Evolutionary conservation across 2,888 invertebrate species (phyloP).

Genomic region (Melieria omissa): DNA sequence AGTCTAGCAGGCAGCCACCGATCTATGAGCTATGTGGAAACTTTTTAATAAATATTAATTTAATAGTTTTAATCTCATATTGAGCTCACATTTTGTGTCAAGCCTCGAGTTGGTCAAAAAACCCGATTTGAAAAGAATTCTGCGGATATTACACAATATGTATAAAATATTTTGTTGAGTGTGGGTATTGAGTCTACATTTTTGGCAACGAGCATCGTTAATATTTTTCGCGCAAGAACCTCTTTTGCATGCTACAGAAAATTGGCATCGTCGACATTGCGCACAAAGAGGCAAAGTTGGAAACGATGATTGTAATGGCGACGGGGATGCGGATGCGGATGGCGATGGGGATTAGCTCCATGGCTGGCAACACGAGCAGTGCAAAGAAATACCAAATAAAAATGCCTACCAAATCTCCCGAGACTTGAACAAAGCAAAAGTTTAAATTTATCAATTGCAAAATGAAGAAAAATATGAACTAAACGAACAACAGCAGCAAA

Average conservation of each 20-base stretch:
- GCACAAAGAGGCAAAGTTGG: not conserved
- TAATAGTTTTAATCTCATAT: no score
- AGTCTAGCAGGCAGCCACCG: no score
- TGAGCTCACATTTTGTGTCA: no score
- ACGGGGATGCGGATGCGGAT: not conserved
- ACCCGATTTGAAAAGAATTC: no score
- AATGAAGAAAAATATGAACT: not conserved
- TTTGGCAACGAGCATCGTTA: no score
- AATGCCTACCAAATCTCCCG: conserved; percentile 6
- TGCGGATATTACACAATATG: no score
- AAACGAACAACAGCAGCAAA: not conserved
- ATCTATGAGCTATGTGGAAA: no score
- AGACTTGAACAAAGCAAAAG: conserved; percentile 26
- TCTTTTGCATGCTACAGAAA: not conserved
- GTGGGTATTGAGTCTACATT: no score
- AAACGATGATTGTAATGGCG: not conserved
- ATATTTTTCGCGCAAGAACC: no score
- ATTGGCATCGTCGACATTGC: conserved; percentile 1
- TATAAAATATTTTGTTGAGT: no score
- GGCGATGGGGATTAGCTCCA: not conserved
- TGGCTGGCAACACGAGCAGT: not conserved
- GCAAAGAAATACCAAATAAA: not conserved
- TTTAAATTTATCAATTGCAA: conserved; percentile 24
- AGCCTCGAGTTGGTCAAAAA: no score
- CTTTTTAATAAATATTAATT: no score